Evolutionary conservation across 1,140 invertebrate genomes (phyloP).

Genomic region (Stegodyphus mimosarum): DNA sequence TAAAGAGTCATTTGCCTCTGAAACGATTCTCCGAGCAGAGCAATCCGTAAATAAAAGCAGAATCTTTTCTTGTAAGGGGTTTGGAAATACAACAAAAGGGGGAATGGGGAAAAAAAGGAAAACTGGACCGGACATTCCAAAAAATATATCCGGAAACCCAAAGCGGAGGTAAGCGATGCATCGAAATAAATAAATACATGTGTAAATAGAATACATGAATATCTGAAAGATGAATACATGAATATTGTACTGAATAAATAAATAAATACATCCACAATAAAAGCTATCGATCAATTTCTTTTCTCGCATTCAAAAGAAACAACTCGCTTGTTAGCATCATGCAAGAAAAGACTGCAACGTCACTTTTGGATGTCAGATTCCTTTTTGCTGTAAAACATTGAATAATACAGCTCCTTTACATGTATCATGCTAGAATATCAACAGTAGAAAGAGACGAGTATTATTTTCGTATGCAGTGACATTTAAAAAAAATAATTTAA

Average conservation of each 20-base stretch:
- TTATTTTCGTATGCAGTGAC: too few relatives aligned
- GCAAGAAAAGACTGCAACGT: neutral
- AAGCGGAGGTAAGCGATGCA: constrained; percentile 36
- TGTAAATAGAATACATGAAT: constrained; percentile 61
- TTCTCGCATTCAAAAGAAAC: constrained; percentile 45
- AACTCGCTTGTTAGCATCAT: constrained; percentile 26
- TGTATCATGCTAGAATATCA: neutral
- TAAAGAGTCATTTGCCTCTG: constrained; percentile 57
- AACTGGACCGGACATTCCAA: constrained; percentile 25
- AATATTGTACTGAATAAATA: constrained; percentile 59
- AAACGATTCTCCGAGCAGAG: constrained; percentile 19
- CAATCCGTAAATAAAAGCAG: constrained; percentile 43
- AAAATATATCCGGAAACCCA: constrained; percentile 18
- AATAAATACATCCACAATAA: constrained; percentile 61
- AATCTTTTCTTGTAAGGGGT: constrained; percentile 8
- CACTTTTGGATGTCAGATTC: constrained; percentile 9
- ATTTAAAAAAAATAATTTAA: too few relatives aligned
- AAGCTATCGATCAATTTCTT: constrained; percentile 52
- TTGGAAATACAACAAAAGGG: constrained; percentile 15
- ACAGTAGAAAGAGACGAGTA: too few relatives aligned
- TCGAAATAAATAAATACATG: constrained; percentile 61
- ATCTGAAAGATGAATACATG: constrained; percentile 56
- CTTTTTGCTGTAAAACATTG: neutral
- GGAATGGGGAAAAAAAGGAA: constrained; percentile 5
- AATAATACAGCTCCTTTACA: neutral